These are phyloP conservation scores for Microtus pennsylvanicus DNA, from an alignment of 2,113 vertebrate species.

Conservation along the genomic window DNA sequence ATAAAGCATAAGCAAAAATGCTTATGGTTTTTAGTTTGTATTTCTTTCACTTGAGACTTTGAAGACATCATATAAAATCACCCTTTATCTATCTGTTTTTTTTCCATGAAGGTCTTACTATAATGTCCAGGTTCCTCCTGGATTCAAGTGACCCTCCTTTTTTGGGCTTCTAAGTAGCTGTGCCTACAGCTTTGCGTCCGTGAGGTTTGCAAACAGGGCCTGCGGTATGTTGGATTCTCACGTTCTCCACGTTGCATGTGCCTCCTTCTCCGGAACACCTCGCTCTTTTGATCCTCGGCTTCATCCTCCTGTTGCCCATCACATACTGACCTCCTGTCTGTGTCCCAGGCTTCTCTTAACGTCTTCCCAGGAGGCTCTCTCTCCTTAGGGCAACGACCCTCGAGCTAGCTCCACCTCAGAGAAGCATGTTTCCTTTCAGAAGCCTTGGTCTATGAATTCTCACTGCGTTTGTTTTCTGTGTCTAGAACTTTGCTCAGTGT, in stretches of 20 bases:
- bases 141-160: background rate
- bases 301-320: fast-evolving
- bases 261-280: background rate
- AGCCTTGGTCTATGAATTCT: background rate
- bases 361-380: background rate
- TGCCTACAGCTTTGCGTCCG: no score
- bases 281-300: no score
- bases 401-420: background rate
- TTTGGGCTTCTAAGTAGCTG: background rate
- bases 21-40: background rate
- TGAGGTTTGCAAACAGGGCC: background rate
- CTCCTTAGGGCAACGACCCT: background rate
- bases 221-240: background rate
- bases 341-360: background rate
- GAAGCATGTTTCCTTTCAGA: background rate
- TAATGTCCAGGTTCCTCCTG: background rate
- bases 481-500: background rate
- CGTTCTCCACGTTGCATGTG: background rate
- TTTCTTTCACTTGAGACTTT: background rate
- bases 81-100: background rate
- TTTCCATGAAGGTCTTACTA: background rate
- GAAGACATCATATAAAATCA: background rate
- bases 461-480: fast-evolving
- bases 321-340: background rate
- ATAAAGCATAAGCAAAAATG: background rate